A percentile compares a stretch with the other conserved stretches of the same genome.
These are phyloP conservation scores for Sapajus apella DNA, from an alignment of 2,113 vertebrate genomes.

Conservation along the genomic window DNA sequence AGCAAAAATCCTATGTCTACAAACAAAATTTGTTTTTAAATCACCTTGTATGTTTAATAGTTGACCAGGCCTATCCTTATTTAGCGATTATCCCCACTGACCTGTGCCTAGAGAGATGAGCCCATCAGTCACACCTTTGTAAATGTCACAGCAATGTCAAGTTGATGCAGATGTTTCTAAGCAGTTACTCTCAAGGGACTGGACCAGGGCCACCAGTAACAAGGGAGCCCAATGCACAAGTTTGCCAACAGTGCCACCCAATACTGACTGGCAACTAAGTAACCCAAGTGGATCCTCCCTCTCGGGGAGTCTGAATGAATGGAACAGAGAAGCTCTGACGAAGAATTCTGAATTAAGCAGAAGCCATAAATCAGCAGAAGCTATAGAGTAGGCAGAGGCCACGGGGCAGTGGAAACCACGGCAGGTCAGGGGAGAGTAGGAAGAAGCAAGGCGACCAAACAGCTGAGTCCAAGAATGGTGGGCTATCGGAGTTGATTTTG, in stretches of 20 bases:
- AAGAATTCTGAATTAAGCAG: neutral
- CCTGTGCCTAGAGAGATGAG: neutral
- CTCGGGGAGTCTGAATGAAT: neutral
- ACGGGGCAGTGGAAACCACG: neutral
- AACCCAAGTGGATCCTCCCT: neutral
- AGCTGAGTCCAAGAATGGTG: neutral
- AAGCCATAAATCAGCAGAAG: neutral
- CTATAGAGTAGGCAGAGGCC: neutral
- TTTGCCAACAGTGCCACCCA: neutral
- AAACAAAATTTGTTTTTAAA: too few species aligned
- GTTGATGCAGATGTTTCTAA: neutral
- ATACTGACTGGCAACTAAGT: neutral
- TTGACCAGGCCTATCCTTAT: too few species aligned
- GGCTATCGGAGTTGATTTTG: neutral
- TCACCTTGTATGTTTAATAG: too few species aligned
- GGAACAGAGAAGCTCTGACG: neutral
- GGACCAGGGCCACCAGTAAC: neutral
- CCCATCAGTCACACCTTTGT: neutral
- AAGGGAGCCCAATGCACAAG: neutral
- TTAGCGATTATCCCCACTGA: neutral
- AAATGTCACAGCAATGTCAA: neutral
- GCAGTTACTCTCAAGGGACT: neutral
- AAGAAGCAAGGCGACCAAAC: neutral
- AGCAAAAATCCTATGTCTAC: too few species aligned
- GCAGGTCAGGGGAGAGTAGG: neutral